Evolutionary conservation across 2,113 vertebrate genomes (phyloP), one percentile per base, ranked within the genome.

Genomic region (Ophthalmolycus amberensis): DNA sequence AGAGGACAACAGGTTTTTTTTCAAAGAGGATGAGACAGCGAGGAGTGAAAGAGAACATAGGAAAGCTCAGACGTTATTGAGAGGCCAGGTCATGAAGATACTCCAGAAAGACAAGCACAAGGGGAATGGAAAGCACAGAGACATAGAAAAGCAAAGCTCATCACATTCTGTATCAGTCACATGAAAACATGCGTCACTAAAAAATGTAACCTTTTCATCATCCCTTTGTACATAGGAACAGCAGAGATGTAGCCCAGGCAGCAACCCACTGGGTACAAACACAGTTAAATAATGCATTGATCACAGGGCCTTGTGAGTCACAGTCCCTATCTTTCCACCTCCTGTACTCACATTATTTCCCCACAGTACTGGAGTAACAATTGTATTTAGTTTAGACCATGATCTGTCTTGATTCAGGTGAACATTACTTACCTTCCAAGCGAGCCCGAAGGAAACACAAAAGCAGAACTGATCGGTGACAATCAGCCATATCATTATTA

Each of bases 241-340:
- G n/a, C 40, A 40, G 37, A 42, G 54, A 22, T 73, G 22, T 40
- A 52, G 72, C 70, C 32, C 8, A 67, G 27, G n/a, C 66, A 59
- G 67, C 22, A 63, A 79, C 16, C 37, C 25, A 72, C 38, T 25
- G 37, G 29, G 22, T 59, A 22, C 75, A 48, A 62, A 60, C 79
- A 76, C 44, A 46, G 73, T 91, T 86, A 83, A 85, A 84, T 88
- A 85, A 89, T 87, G 52, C 68, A 85, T 79, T 79, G 76, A 92
- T 90, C 72, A 75, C 58, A 82, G 69, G 50, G 70, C 46, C 40
- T 69, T 69, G 48, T 80, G 60, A 84, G 77, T 77, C 76, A 71
- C 67, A 76, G 70, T 82, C 42, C 44, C 67, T 71, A 64, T 67
- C 56, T 44, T 67, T 59, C 62, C 56, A 54, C 40, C 58, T 74